Evolutionary conservation across 2,888 invertebrate species (phyloP).

Genomic region (Oeneis ivallda): DNA sequence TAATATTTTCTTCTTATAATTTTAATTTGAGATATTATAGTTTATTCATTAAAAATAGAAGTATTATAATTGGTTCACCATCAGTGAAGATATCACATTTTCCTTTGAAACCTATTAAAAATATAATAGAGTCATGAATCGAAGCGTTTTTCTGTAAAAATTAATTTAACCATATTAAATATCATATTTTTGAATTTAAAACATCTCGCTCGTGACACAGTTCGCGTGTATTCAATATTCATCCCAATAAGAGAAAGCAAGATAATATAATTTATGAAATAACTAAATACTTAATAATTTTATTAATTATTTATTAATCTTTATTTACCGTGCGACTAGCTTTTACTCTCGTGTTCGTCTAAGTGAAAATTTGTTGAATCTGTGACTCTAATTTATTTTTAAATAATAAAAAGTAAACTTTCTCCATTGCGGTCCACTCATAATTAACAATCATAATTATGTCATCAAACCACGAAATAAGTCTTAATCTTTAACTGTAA

Average conservation of each 20-base stretch:
- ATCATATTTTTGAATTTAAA: constrained; percentile 4
- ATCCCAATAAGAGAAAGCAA: background rate
- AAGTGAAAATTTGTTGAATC: background rate
- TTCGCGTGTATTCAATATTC: constrained; percentile 8
- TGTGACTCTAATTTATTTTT: too few species aligned
- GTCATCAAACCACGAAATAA: too few species aligned
- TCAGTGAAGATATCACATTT: too few species aligned
- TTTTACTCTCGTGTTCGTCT: background rate
- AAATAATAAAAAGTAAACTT: too few species aligned
- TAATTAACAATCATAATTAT: too few species aligned
- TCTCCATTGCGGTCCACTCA: too few species aligned
- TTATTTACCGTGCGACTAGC: background rate
- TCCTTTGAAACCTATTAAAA: background rate
- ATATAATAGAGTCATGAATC: background rate
- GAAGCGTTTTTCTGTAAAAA: background rate
- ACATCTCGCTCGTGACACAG: background rate
- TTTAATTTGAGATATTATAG: too few species aligned
- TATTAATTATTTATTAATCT: background rate
- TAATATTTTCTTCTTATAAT: too few species aligned
- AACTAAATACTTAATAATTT: too few species aligned
- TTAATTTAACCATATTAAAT: background rate
- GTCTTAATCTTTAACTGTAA: too few species aligned
- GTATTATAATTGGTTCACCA: too few species aligned
- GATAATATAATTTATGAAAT: background rate
- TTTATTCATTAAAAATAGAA: too few species aligned